Base-by-base conservation (phyloP, 35 echinoderm and acorn worm species). In the Apostichopus parvimensis region DNA sequence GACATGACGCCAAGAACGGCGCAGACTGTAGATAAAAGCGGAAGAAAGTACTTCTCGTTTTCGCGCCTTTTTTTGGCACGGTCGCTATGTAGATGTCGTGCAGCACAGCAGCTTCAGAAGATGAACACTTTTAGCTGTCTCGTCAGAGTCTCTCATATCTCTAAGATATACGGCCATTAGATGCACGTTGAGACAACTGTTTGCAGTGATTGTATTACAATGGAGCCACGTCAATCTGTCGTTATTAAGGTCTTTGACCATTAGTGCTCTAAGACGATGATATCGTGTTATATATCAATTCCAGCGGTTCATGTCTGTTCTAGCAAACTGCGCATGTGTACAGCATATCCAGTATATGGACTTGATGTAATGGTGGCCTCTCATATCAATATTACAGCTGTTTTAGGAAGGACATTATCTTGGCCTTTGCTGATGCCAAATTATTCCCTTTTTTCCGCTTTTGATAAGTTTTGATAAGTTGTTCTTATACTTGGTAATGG, bases 171-270 rank as follows among this genome's bases (percentile, higher is more conserved):
- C 81, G 81, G 58, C 54, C 57, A 59, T 84, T 84, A 59, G 81
- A 59, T 59, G 55, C 57, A 84, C 57, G 81, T 58, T 21, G 81
- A 84, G 81, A 84, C 81, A 84, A 58, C 81, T 54, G 18, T 84
- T 58, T 59, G n/a, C 81, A 84, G 57, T 84, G 81, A 84, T 84
- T 58, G 81, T 84, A 84, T 84, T 84, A 60, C 81, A 55, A 55
- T n/a, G 81, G 81, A 84, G 81, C 81, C 81, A 84, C 56, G 81
- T 84, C 81, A 84, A 84, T 84, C 81, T 84, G 8, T 12, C 17
- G 81, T 59, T 84, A 84, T 84, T 59, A 84, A 60, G 57, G 54
- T 84, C 34, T 59, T 58, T 84, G 81, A 84, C 81, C 81, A 84
- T 84, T 75, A 75, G 71, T 75, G 17, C 18, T 11, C 18, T 68